Evolutionary conservation across 1,140 invertebrate species (phyloP).

Genomic region (Protaetia brevitarsis): DNA sequence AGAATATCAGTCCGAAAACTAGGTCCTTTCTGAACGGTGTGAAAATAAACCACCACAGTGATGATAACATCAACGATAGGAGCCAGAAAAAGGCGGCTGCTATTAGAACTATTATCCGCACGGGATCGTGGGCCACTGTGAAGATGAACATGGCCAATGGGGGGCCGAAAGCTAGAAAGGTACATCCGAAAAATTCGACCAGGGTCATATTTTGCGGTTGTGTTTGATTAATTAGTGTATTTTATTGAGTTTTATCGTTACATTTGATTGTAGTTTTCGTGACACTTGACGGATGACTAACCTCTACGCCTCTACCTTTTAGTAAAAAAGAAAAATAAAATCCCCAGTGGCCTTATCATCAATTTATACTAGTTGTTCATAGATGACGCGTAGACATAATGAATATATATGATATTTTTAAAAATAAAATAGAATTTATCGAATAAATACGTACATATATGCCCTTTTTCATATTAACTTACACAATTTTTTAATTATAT

Average conservation of each 20-base stretch:
- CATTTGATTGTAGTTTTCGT: background rate
- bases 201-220: slow-evolving; percentile 70
- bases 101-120: slow-evolving; percentile 91
- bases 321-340: background rate
- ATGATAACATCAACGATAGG: slow-evolving; percentile 83
- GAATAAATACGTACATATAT: too few species aligned
- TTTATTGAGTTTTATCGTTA: too few species aligned
- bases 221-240: background rate
- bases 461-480: too few species aligned
- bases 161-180: slow-evolving; percentile 88
- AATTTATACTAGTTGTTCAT: too few species aligned
- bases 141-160: slow-evolving; percentile 86
- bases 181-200: slow-evolving; percentile 92
- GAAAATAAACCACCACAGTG: slow-evolving; percentile 83
- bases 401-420: too few species aligned
- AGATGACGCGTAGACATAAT: too few species aligned
- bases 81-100: slow-evolving; percentile 97
- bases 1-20: slow-evolving; percentile 84
- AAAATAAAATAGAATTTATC: too few species aligned
- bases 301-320: background rate
- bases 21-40: slow-evolving; percentile 72
- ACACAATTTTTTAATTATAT: too few species aligned
- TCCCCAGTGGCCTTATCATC: too few species aligned
- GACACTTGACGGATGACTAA: slow-evolving; percentile 19
- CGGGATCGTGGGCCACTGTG: slow-evolving; percentile 88